Percentiles rank a stretch among this genome's conserved stretches.
phyloP scores from a whole-genome alignment of 2,113 vertebrate genomes.

The Sapayoa aenigma region DNA sequence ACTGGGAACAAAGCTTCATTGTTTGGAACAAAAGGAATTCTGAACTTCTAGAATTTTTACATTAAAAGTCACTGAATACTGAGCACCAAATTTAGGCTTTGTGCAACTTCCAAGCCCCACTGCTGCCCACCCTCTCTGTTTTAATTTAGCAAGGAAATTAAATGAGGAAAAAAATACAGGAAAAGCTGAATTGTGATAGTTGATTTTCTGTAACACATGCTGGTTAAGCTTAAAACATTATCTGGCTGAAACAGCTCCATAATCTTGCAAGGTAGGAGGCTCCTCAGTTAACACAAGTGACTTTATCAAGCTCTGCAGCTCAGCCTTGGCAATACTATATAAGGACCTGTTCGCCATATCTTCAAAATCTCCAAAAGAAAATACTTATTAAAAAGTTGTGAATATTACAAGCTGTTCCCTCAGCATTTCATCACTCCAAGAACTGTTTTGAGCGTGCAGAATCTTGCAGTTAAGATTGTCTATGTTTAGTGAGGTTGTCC shows the following conservation, averaged over 20 bases:
- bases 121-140: neutral
- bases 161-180: neutral
- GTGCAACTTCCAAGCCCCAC: neutral
- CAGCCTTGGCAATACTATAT: slow-evolving; percentile 51
- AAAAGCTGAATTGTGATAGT: neutral
- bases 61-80: slow-evolving; percentile 16
- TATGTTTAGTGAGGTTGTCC: neutral
- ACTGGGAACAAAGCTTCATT: slow-evolving; percentile 34
- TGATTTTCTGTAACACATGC: neutral
- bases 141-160: neutral
- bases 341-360: slow-evolving; percentile 46
- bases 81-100: neutral
- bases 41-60: slow-evolving; percentile 48
- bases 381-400: slow-evolving; percentile 58
- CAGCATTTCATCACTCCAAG: neutral
- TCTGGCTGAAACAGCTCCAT: slow-evolving; percentile 40
- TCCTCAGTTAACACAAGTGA: slow-evolving; percentile 22
- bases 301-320: slow-evolving; percentile 52
- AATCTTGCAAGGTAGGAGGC: slow-evolving; percentile 52
- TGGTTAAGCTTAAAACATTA: slow-evolving; percentile 19
- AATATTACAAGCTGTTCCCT: slow-evolving; percentile 59
- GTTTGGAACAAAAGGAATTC: slow-evolving; percentile 48
- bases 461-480: neutral
- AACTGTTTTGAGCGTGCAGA: neutral
- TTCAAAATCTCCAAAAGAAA: slow-evolving; percentile 38